These are phyloP conservation scores for Drosophila aldrichi DNA, from an alignment of 2,888 invertebrate species.

Conservation along the genomic window DNA sequence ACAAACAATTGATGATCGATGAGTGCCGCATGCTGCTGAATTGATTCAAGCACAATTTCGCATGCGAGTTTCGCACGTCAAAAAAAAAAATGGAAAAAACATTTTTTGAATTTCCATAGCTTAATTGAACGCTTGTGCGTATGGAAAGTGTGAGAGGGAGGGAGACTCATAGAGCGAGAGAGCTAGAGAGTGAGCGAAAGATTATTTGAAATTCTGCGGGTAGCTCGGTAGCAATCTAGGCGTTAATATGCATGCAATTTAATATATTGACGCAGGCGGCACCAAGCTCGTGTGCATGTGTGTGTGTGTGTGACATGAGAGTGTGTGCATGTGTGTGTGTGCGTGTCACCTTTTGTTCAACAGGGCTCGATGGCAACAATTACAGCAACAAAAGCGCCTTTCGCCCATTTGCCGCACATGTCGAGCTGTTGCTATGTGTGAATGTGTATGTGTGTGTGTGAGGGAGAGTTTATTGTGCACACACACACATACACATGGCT, in stretches of 20 bases:
- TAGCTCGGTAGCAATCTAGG: conserved; percentile 3
- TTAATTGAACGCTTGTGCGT: conserved; percentile 15
- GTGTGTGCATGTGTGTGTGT: conserved; percentile 4
- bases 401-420: conserved; percentile 58
- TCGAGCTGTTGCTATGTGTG: conserved; percentile 35
- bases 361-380: conserved; percentile 71
- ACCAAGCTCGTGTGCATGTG: neutral
- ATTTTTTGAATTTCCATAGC: conserved; percentile 5
- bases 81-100: neutral
- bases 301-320: neutral
- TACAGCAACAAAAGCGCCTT: conserved; percentile 65
- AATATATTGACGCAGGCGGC: conserved; percentile 28
- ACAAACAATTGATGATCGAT: conserved; percentile 6
- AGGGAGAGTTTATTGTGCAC: conserved; percentile 7
- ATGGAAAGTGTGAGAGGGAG: neutral
- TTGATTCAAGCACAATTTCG: neutral
- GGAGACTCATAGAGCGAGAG: no score
- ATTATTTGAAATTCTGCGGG: conserved; percentile 12
- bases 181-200: no score
- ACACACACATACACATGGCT: conserved; percentile 23
- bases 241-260: conserved; percentile 20
- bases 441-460: conserved; percentile 4
- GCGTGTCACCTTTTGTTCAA: conserved; percentile 48
- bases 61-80: conserved; percentile 4
- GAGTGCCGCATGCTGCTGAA: neutral